Evolutionary conservation across 2,888 invertebrate genomes (phyloP).

Genomic region (Papilio elwesi): DNA sequence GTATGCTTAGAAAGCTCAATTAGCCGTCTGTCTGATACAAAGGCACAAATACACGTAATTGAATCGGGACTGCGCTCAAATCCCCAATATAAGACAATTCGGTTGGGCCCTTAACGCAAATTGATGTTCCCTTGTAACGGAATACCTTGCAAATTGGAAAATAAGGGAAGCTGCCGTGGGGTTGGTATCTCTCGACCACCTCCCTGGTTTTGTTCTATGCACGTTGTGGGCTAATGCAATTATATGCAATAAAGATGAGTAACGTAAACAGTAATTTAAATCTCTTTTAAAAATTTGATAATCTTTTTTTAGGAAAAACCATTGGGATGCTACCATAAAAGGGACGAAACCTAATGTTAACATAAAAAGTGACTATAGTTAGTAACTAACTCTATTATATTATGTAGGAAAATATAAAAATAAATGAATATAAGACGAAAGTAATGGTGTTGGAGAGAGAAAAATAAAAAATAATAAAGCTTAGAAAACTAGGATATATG

Average conservation of each 20-base stretch:
- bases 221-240: constrained; percentile 3
- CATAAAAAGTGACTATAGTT: no score
- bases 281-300: no score
- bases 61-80: constrained; percentile 50
- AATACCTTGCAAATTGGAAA: constrained; percentile 66
- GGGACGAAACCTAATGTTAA: no score
- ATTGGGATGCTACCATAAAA: no score
- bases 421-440: no score
- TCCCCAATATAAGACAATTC: constrained; percentile 65
- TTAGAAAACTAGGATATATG: no score
- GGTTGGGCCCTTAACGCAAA: constrained; percentile 57
- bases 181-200: constrained; percentile 47
- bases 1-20: constrained; percentile 23
- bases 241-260: constrained; percentile 5
- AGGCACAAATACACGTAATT: constrained; percentile 53
- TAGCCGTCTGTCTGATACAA: constrained; percentile 33
- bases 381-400: no score
- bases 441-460: no score
- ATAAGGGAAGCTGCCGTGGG: constrained; percentile 49
- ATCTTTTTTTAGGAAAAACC: no score
- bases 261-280: no score
- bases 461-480: no score
- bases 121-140: constrained; percentile 63
- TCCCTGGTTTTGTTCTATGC: constrained; percentile 24
- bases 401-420: no score